A percentile compares a stretch with the other conserved stretches of the same genome.
Conservation (phyloP, 2,888 invertebrate species). For the Drosophila stalkeri region DNA sequence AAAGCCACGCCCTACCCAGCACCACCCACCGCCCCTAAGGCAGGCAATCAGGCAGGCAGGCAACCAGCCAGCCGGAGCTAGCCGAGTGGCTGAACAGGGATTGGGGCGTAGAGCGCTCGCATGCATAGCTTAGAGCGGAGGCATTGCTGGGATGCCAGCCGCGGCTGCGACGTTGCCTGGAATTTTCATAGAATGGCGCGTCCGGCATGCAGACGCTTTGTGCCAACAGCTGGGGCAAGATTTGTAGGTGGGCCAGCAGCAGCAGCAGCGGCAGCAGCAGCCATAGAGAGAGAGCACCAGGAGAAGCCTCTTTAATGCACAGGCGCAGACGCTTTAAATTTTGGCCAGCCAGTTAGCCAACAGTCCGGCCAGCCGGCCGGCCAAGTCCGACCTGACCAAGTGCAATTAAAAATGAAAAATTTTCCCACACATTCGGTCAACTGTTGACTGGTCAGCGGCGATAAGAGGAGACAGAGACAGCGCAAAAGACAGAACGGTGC, state of each 20-base stretch:
- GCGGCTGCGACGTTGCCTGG: conserved; percentile 74
- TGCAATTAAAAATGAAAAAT: conserved; percentile 84
- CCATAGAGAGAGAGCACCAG: conserved; percentile 5
- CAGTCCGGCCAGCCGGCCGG: conserved; percentile 17
- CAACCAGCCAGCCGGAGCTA: conserved; percentile 17
- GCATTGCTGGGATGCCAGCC: conserved; percentile 73
- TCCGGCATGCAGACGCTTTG: conserved; percentile 74
- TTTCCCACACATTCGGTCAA: conserved; percentile 81
- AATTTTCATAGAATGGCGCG: conserved; percentile 80
- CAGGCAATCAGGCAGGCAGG: conserved; percentile 7
- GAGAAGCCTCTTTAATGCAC: conserved; percentile 47
- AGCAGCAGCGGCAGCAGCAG: conserved; percentile 21
- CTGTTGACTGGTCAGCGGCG: conserved; percentile 55
- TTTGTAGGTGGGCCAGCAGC: conserved; percentile 72
- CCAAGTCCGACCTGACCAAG: conserved; percentile 30
- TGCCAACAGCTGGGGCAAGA: conserved; percentile 58
- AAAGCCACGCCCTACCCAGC: conserved; percentile 69
- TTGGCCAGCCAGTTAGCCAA: conserved; percentile 33
- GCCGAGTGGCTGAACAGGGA: conserved; percentile 18
- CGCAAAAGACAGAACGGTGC: conserved; percentile 17
- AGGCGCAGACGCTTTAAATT: conserved; percentile 63
- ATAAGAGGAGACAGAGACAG: conserved; percentile 51
- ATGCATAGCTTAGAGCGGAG: conserved; percentile 74
- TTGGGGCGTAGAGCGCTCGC: conserved; percentile 35
- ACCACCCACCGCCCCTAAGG: conserved; percentile 8